Conservation (phyloP, 2,888 invertebrate species). For the Iselma pallidipennis region DNA sequence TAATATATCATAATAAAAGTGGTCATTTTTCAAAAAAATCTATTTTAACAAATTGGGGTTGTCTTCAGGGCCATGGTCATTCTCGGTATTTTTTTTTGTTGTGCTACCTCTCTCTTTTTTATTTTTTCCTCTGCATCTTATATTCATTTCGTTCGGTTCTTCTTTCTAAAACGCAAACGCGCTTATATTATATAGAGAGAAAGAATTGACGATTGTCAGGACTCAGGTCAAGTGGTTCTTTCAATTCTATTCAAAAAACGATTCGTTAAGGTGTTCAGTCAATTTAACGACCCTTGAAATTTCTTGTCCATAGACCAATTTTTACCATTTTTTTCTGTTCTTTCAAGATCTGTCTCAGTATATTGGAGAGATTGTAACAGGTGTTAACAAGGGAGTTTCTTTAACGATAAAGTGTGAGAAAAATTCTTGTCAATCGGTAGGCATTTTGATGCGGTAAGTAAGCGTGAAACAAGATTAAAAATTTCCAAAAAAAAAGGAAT, state of each 20-base stretch:
- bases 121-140: background rate
- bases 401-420: conserved; percentile 15
- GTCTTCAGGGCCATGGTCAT: conserved; percentile 7
- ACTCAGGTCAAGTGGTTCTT: conserved; percentile 21
- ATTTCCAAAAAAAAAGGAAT: too few species aligned
- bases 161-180: background rate
- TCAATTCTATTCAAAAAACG: conserved; percentile 21
- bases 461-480: background rate
- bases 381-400: conserved; percentile 24
- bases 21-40: conserved; percentile 46
- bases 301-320: conserved; percentile 9
- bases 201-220: conserved; percentile 4
- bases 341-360: background rate
- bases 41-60: conserved; percentile 31
- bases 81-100: background rate
- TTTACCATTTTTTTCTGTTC: background rate
- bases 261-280: conserved; percentile 29
- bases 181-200: background rate
- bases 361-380: conserved; percentile 15
- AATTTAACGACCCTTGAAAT: conserved; percentile 30
- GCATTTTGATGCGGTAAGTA: background rate
- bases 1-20: conserved; percentile 49
- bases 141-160: background rate
- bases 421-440: conserved; percentile 2
- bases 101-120: background rate